phyloP scores from a whole-genome alignment of 2,113 vertebrate species.

The Benitochromis conjunctus region DNA sequence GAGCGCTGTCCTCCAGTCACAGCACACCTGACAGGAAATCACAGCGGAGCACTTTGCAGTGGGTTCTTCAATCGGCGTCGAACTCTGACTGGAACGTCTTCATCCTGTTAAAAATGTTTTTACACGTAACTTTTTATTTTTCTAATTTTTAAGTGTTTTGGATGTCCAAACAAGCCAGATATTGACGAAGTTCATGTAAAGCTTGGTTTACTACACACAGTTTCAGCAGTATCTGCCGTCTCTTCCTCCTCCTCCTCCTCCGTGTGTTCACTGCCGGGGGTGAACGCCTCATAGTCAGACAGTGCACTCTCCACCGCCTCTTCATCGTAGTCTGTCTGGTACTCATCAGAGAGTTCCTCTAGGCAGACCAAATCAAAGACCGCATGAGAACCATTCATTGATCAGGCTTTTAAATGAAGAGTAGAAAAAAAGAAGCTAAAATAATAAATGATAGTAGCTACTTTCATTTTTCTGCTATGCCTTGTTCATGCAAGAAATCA shows the following conservation, averaged over 20 bases:
- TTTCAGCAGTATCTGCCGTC: slow-evolving; percentile 77
- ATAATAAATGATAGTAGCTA: not conserved
- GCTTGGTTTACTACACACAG: slow-evolving; percentile 54
- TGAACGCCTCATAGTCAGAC: slow-evolving; percentile 69
- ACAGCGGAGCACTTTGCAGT: not conserved
- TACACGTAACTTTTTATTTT: not conserved
- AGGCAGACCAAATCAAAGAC: not conserved
- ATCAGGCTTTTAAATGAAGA: not conserved
- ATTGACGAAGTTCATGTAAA: not conserved
- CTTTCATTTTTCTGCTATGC: not conserved
- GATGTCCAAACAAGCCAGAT: not conserved
- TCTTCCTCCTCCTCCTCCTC: slow-evolving; percentile 70
- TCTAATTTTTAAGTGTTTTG: not conserved
- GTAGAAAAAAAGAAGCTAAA: not conserved
- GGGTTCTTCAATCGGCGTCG: not conserved
- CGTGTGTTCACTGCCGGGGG: slow-evolving; percentile 61
- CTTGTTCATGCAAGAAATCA: not conserved
- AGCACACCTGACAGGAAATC: not conserved
- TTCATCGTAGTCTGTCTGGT: slow-evolving; percentile 88
- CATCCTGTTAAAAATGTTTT: slow-evolving; percentile 54
- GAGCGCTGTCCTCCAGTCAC: not conserved
- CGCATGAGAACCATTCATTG: not conserved
- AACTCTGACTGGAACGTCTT: slow-evolving; percentile 46
- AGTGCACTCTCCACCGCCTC: slow-evolving; percentile 73
- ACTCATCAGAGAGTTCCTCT: slow-evolving; percentile 87